phyloP scores from a whole-genome alignment of 2,113 vertebrate genomes.

The Chaetorhynchus papuensis region DNA sequence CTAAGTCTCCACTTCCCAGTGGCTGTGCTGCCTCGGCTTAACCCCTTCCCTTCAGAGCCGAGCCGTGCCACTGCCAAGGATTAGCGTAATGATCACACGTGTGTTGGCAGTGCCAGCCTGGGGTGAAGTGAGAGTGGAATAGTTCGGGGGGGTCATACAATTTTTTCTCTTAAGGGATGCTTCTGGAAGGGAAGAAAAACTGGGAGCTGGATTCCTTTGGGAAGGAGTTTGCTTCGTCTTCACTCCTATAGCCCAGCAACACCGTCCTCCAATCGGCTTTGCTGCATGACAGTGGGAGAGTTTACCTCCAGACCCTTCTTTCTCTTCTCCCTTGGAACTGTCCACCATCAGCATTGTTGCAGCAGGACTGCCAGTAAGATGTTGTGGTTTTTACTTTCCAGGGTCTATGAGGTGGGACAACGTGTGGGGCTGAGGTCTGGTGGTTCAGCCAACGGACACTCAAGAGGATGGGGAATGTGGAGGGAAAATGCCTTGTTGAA shows the following conservation, averaged over 20 bases:
- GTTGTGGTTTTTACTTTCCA: background rate
- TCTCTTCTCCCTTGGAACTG: constrained; percentile 2
- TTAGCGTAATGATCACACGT: background rate
- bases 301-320: constrained; percentile 42
- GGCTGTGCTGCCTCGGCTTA: constrained; percentile 25
- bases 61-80: background rate
- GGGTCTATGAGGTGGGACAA: background rate
- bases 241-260: constrained; percentile 63
- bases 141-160: background rate
- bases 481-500: background rate
- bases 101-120: background rate
- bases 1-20: constrained; percentile 13
- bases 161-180: constrained; percentile 19
- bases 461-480: background rate
- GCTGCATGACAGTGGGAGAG: constrained; percentile 46
- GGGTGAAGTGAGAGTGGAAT: background rate
- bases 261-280: constrained; percentile 50
- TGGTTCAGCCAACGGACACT: background rate
- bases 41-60: constrained; percentile 27
- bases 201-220: constrained; percentile 29
- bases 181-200: constrained; percentile 34
- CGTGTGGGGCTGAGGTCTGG: background rate
- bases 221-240: constrained; percentile 52
- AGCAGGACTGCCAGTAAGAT: background rate
- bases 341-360: background rate